A percentile compares a stretch with the other conserved stretches of the same genome.
phyloP scores from a whole-genome alignment of 2,888 invertebrate species.

The Drosophila niveifrons region DNA sequence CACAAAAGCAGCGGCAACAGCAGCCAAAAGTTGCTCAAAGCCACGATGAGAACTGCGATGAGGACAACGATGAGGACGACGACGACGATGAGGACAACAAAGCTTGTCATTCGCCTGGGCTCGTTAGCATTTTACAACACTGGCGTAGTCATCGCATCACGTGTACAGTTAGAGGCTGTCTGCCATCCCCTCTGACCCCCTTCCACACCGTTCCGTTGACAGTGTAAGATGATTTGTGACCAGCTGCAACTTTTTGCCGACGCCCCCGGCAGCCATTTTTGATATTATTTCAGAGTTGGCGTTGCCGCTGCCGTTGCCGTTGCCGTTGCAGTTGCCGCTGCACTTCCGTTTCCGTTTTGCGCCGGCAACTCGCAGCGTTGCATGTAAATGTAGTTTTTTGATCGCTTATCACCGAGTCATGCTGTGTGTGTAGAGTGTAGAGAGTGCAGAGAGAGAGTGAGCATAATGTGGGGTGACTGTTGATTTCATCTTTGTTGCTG shows the following conservation, averaged over 20 bases:
- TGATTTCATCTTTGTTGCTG: constrained; percentile 77
- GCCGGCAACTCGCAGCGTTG: constrained; percentile 61
- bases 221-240: constrained; percentile 76
- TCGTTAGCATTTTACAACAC: constrained; percentile 79
- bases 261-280: constrained; percentile 79
- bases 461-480: constrained; percentile 64
- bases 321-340: constrained; percentile 48
- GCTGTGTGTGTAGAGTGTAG: constrained; percentile 11
- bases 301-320: constrained; percentile 51
- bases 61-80: not conserved
- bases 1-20: constrained; percentile 62
- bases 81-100: constrained; percentile 61
- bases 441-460: constrained; percentile 8
- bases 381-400: constrained; percentile 78
- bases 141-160: constrained; percentile 62
- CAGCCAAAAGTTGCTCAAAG: constrained; percentile 52
- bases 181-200: not conserved
- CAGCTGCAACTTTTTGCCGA: constrained; percentile 75
- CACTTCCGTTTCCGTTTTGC: constrained; percentile 75
- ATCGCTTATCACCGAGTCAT: constrained; percentile 66
- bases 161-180: constrained; percentile 23
- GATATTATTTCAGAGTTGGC: constrained; percentile 75
- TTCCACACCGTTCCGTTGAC: not conserved
- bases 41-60: constrained; percentile 20
- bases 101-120: constrained; percentile 67